Evolutionary conservation across 2,113 vertebrate species (phyloP).

Genomic region (Microcebus jonahi): DNA sequence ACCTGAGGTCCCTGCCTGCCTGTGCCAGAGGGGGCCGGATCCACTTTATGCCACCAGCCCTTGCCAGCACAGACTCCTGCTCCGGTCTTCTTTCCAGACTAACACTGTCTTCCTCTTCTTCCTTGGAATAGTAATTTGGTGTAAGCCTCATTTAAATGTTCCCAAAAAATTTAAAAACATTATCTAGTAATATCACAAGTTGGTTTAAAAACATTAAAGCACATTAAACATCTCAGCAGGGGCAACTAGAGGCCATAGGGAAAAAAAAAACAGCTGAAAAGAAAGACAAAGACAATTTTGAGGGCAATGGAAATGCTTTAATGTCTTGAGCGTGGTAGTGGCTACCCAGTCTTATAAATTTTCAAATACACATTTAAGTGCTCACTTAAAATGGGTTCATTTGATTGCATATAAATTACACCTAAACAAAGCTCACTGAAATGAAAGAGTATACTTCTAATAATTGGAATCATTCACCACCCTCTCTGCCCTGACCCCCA

Average conservation of each 20-base stretch:
- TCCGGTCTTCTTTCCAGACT: neutral
- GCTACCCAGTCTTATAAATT: neutral
- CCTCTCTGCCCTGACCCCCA: neutral
- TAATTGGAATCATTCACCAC: neutral
- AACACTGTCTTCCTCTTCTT: neutral
- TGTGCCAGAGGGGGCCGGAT: neutral
- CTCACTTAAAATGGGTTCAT: neutral
- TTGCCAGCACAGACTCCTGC: neutral
- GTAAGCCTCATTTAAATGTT: neutral
- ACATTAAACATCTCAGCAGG: neutral
- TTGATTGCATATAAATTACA: neutral
- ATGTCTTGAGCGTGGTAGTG: neutral
- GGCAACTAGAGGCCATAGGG: neutral
- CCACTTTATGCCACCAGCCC: neutral
- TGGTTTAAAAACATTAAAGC: neutral
- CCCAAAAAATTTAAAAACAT: constrained; percentile 4
- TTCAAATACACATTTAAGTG: neutral
- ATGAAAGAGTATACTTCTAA: neutral
- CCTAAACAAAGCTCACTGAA: neutral
- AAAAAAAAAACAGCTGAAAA: neutral
- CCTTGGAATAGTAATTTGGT: neutral
- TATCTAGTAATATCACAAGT: neutral
- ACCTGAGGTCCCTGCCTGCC: neutral
- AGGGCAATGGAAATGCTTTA: neutral
- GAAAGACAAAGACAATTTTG: neutral